phyloP scores from a whole-genome alignment of 2,888 invertebrate species.

The Orchesellides sinensis region DNA sequence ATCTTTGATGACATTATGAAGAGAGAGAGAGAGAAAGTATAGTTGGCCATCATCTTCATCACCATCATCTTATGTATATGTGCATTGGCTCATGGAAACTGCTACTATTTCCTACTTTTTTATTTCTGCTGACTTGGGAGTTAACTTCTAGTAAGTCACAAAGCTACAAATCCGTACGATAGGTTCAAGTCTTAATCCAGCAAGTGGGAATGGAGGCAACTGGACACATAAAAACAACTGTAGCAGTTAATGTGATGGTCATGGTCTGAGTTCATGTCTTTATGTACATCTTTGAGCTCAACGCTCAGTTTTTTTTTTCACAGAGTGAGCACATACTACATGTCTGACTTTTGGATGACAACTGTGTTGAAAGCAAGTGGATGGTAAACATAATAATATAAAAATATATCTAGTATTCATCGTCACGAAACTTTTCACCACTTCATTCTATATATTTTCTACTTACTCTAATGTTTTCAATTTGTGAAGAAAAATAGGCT shows the following conservation, averaged over 20 bases:
- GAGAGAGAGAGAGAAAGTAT: no score
- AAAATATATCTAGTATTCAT: slow-evolving; percentile 6
- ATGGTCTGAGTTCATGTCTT: slow-evolving; percentile 32
- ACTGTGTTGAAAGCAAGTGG: not conserved
- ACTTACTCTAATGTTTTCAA: slow-evolving; percentile 69
- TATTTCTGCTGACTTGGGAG: slow-evolving; percentile 50
- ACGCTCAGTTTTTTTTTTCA: no score
- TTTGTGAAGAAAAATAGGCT: slow-evolving; percentile 74
- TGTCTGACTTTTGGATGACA: no score
- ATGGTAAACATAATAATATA: not conserved
- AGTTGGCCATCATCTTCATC: slow-evolving; percentile 25
- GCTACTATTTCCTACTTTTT: slow-evolving; percentile 40
- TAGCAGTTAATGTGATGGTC: slow-evolving; percentile 26
- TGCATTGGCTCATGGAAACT: slow-evolving; percentile 29
- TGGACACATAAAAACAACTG: slow-evolving; percentile 35
- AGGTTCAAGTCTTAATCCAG: slow-evolving; percentile 19
- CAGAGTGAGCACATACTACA: no score
- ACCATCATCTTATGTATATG: slow-evolving; percentile 7
- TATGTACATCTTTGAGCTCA: not conserved
- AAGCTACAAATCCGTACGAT: not conserved
- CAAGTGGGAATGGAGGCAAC: slow-evolving; percentile 1
- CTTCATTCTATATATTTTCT: not conserved
- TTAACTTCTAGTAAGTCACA: slow-evolving; percentile 15
- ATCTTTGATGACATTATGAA: slow-evolving; percentile 41
- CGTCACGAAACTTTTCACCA: slow-evolving; percentile 17